Evolutionary conservation across 2,888 invertebrate species (phyloP), one percentile per base, ranked within the genome.

Genomic region (Drosophila neotestacea): DNA sequence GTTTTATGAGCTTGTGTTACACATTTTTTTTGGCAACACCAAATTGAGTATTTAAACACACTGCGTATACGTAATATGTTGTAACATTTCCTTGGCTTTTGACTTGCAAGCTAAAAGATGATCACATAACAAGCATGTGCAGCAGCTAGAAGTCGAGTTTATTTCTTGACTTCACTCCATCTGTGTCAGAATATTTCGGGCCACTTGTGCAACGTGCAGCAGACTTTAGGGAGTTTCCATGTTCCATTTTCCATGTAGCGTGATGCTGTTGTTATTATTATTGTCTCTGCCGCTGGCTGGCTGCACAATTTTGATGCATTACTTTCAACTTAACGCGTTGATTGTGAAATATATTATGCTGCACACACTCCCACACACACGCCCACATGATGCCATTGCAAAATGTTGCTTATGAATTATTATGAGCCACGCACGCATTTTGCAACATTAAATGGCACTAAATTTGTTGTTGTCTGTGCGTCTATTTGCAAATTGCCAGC

Each of bases 351-450:
- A 80, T 62, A 85, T 72, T 73, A 62, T 59, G 70, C 32, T 52
- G 28, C 27, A 41, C 68, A 61, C 62, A 73, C 58, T 28, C 68
- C 47, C 48, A 66, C 51, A 50, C 27, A 27, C 38, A 38, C 27
- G 62, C 38, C 28, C 47, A 54, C 28, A 44, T 56, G 46, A 66
- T 83, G 87, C 87, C 88, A 84, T 42, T 54, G 72, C 83, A 74
- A 63, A 80, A 83, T 86, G 89, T 84, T 84, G 88, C 86, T 86
- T 88, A 86, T 86, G 89, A 89, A 86, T 86, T 86, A 86, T 89
- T 86, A 88, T 89, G 81, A 86, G 81, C 70, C 74, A 80, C 75
- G 81, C 74, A 88, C 89, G 86, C 89, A 81, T 80, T 88, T 85
- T 81, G 85, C 82, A 76, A 89, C 89, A 89, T 89, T 86, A 85